Conservation (phyloP, 1,140 invertebrate genomes). For the Pseudomyrmex concolor region DNA sequence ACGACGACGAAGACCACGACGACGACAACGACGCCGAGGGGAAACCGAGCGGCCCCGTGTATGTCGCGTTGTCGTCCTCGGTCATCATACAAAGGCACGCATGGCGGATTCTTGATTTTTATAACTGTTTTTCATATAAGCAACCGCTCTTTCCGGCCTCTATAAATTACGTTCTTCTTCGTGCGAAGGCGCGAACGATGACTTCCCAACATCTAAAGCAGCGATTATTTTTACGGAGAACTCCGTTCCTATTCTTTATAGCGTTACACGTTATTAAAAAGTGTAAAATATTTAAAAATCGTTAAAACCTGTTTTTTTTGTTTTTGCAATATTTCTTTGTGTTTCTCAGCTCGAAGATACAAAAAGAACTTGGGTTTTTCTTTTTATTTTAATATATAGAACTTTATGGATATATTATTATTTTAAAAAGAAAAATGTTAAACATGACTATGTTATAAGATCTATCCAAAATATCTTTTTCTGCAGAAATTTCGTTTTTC, state of each 20-base stretch:
- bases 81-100: slow-evolving; percentile 52
- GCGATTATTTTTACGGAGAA: background rate
- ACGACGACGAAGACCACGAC: slow-evolving; percentile 21
- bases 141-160: slow-evolving; percentile 75
- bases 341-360: background rate
- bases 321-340: too few relatives aligned
- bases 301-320: background rate
- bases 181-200: background rate
- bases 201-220: slow-evolving; percentile 1
- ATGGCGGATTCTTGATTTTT: slow-evolving; percentile 72
- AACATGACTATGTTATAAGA: background rate
- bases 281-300: background rate
- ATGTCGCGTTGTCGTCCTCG: slow-evolving; percentile 27
- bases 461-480: slow-evolving; percentile 55
- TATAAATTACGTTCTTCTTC: slow-evolving; percentile 71
- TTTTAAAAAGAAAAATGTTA: too few relatives aligned
- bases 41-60: slow-evolving; percentile 17
- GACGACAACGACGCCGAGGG: slow-evolving; percentile 40
- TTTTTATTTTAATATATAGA: background rate
- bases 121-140: slow-evolving; percentile 78
- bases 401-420: background rate
- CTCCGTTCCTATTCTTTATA: background rate
- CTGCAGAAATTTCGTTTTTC: slow-evolving; percentile 8
- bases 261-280: background rate
- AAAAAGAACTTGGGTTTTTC: background rate